phyloP scores from a whole-genome alignment of 2,113 vertebrate species.

The Petaurus breviceps region DNA sequence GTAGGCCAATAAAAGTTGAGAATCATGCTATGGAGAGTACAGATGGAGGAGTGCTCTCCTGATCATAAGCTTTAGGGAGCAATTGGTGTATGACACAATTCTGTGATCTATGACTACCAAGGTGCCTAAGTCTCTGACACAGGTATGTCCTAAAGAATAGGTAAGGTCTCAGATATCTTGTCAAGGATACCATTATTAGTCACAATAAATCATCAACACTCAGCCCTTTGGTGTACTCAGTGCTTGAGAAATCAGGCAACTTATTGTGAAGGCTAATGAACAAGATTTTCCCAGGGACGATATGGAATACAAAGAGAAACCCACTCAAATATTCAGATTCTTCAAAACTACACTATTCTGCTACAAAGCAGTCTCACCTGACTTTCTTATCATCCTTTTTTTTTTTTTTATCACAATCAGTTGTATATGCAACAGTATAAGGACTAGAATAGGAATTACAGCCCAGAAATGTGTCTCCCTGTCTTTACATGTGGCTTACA shows the following conservation, averaged over 20 bases:
- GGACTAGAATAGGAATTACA: background rate
- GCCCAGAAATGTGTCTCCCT: background rate
- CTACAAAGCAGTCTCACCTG: background rate
- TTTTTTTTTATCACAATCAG: background rate
- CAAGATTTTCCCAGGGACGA: background rate
- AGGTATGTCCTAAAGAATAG: background rate
- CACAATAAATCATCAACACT: background rate
- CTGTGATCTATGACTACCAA: background rate
- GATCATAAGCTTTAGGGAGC: background rate
- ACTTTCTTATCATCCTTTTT: background rate
- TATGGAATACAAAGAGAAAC: background rate
- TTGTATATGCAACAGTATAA: background rate
- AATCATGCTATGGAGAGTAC: background rate
- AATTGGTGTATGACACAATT: background rate
- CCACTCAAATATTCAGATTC: background rate
- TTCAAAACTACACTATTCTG: background rate
- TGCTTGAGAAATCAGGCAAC: background rate
- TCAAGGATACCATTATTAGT: background rate
- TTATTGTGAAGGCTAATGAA: background rate
- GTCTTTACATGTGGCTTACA: background rate
- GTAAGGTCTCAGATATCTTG: background rate
- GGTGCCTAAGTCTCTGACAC: background rate
- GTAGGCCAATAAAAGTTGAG: background rate
- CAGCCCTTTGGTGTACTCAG: background rate
- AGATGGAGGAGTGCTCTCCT: background rate